Evolutionary conservation across 2,888 invertebrate genomes (phyloP).

Genomic region (Andrena dorsata): DNA sequence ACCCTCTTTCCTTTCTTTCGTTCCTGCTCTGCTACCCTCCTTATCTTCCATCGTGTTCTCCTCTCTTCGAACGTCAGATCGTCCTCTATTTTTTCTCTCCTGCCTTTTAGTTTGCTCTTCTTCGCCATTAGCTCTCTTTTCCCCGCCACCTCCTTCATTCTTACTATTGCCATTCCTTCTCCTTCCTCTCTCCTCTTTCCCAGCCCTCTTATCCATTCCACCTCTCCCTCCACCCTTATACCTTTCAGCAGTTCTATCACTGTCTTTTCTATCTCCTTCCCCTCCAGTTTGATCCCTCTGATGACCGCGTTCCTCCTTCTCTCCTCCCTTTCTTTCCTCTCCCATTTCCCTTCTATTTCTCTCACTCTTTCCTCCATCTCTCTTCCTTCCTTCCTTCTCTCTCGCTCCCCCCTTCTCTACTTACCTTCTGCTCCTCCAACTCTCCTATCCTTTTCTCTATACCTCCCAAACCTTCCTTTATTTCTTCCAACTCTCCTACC

Average conservation of each 20-base stretch:
- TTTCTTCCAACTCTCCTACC: too few relatives aligned
- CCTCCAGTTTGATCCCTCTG: background rate
- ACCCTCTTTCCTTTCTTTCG: too few relatives aligned
- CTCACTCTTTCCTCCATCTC: too few relatives aligned
- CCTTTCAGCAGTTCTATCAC: background rate
- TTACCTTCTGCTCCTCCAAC: too few relatives aligned
- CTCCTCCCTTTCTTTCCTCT: background rate
- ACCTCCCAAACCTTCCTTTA: too few relatives aligned
- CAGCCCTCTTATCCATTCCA: background rate
- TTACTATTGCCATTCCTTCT: background rate
- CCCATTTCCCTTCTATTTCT: too few relatives aligned
- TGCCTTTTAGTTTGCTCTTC: background rate
- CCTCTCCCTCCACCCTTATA: too few relatives aligned
- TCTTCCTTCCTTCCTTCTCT: too few relatives aligned
- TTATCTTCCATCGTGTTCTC: background rate
- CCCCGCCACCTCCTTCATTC: background rate
- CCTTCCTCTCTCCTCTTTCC: background rate
- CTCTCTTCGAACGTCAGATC: too few relatives aligned
- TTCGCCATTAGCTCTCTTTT: background rate
- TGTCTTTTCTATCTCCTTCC: background rate
- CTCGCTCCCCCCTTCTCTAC: too few relatives aligned
- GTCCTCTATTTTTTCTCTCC: background rate
- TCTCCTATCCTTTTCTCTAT: too few relatives aligned
- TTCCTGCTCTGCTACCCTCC: too few relatives aligned
- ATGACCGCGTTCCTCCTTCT: background rate